These are phyloP conservation scores for Hormaphis cornu DNA, from an alignment of 1,140 invertebrate species.

Conservation along the genomic window DNA sequence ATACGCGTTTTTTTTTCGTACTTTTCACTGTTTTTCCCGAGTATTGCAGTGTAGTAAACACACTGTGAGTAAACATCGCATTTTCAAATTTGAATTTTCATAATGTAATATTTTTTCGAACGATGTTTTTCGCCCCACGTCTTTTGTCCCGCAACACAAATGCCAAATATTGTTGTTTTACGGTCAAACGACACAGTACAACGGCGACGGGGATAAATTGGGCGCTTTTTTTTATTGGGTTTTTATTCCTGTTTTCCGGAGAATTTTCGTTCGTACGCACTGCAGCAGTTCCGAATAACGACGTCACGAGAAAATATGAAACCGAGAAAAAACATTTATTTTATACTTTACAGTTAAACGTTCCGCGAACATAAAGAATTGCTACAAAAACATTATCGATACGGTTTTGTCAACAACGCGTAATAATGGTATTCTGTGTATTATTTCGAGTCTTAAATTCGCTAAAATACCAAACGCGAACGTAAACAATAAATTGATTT, in stretches of 20 bases:
- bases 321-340: background rate
- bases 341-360: too few relatives aligned
- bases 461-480: too few relatives aligned
- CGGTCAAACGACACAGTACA: conserved; percentile 6
- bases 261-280: too few relatives aligned
- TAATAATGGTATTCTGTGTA: too few relatives aligned
- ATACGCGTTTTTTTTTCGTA: background rate
- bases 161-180: conserved; percentile 24
- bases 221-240: background rate
- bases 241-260: background rate
- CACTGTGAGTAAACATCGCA: background rate
- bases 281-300: too few relatives aligned
- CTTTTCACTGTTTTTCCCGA: background rate
- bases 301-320: background rate
- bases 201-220: background rate
- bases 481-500: too few relatives aligned
- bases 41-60: background rate
- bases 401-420: too few relatives aligned
- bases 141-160: background rate
- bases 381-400: background rate
- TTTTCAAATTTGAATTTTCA: conserved; percentile 25
- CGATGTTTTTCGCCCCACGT: conserved; percentile 2
- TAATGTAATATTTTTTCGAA: conserved; percentile 18
- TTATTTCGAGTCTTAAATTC: too few relatives aligned
- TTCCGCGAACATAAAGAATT: background rate